Evolutionary conservation across 2,113 vertebrate genomes (phyloP), one percentile per base, ranked within the genome.

Genomic region (Myotis yumanensis): DNA sequence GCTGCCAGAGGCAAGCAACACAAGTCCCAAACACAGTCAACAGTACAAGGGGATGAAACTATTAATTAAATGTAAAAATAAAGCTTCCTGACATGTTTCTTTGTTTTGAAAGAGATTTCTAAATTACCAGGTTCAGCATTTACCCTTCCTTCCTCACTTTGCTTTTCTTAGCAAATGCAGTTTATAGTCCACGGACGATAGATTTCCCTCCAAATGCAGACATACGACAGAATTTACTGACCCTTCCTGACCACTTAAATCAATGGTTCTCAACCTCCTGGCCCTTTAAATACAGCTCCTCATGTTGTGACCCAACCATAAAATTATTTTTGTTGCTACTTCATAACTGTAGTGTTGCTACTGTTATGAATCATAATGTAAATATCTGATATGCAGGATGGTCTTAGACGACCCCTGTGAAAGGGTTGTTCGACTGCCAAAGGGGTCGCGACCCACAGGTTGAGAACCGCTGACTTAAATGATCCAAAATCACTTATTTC

Each of bases 21-120:
- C 20, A 66, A 75, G 66, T 77, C 57, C 23, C 76, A 32, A 91
- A 46, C 11, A 43, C 73, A 94, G 94, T 46, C 71, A 86, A 96
- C 52, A 76, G 83, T 40, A 46, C 91, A 86, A 35, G 30, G 86
- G 46, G 43, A 90, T 81, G 86, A 20, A 95, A 83, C 94, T 86
- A 51, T 66, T 97, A 96, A 97, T 97, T 97, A 97, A 96, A 86
- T 95, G 95, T 94, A 96, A 96, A 97, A 97, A 97, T 95, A 97
- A 95, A 95, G 66, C 94, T 91, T 76, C 62, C 57, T 97, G 89
- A 89, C 91, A 92, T 95, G 86, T 83, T 76, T 64, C 72, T 95
- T 96, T 96, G 96, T 96, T 96, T 94, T 46, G 30, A 94, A 89
- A 81, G 93, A 93, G 91, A 89, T 92, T 96, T 97, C 95, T 92